Percentiles rank a stretch among this genome's conserved stretches.
Evolutionary conservation across 2,888 invertebrate species (phyloP).

Genomic region (Lampropteryx suffumata): DNA sequence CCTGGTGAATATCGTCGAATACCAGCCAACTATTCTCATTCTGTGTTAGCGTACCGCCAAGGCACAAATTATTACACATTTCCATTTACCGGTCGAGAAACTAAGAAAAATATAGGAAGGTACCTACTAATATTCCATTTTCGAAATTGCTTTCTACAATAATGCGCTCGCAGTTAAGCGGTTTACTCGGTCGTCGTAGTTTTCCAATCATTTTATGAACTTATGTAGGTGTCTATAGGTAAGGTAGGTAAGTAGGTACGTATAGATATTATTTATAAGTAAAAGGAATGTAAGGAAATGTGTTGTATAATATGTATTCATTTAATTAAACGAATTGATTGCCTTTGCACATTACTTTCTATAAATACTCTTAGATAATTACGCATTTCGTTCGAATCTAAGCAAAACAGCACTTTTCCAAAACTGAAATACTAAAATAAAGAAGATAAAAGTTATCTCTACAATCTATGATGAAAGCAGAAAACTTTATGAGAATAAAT

Average conservation of each 20-base stretch:
- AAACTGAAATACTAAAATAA: not conserved
- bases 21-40: too few relatives aligned
- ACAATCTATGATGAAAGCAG: conserved; percentile 8
- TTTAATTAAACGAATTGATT: too few relatives aligned
- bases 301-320: not conserved
- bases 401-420: conserved; percentile 24
- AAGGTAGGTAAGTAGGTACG: too few relatives aligned
- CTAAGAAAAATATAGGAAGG: conserved; percentile 38
- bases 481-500: conserved; percentile 12
- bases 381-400: too few relatives aligned
- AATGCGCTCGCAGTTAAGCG: conserved; percentile 2
- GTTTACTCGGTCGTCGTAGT: conserved; percentile 3
- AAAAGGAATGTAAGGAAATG: not conserved
- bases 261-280: too few relatives aligned
- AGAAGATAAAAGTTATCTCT: conserved; percentile 1
- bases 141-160: conserved; percentile 14
- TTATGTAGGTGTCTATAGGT: too few relatives aligned
- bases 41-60: too few relatives aligned
- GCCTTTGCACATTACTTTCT: too few relatives aligned
- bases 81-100: conserved; percentile 63
- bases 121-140: conserved; percentile 8
- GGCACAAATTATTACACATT: too few relatives aligned
- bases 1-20: too few relatives aligned
- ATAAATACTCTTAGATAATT: too few relatives aligned
- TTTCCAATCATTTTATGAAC: conserved; percentile 2